Base-by-base conservation (phyloP, 2,113 vertebrate genomes). In the Girardinichthys multiradiatus region DNA sequence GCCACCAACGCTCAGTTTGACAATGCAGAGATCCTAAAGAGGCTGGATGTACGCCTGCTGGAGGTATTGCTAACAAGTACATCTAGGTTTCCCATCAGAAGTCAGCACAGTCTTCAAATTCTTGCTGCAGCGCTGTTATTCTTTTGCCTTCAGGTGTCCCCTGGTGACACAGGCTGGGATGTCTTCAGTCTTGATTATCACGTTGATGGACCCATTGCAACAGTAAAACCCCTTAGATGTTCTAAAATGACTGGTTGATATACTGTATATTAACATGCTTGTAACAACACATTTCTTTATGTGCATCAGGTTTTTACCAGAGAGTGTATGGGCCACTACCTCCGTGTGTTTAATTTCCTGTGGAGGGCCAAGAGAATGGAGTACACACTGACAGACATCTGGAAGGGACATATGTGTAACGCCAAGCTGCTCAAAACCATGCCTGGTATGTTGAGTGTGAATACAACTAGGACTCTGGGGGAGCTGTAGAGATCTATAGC, bases 351-450 rank as follows among this genome's bases (percentile, higher is more conserved):
- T 67, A 99, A 99, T 85, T 99, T 99, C 91, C 95, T 99, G 60
- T 99, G 98, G 98, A 84, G 98, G 77, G 98, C 98, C 0, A 99
- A 99, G 88, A 94, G 98, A 68, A 99, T 99, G 97, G 98, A 99
- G 67, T 99, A 99, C 88, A 98, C 97, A 11, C 95, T 99, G 57
- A 99, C 98, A 0, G 98, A 99, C 93, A 99, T 99, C 87, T 97
- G 98, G 93, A 99, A 99, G 75, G 96, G 97, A n/a, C 97, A 99
- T 88, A 99, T 99, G 98, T 99, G 98, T 84, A 97, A 98, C 17
- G 97, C 96, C 67, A 99, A 97, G 79, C 95, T 99, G 69, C 94
- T 99, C 72, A 96, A 97, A 88, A 95, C 85, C 57, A 96, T 99
- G 92, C 98, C 98, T 74, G 98, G 98, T 99, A 88, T 82, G 76